phyloP scores from a whole-genome alignment of 2,797 vertebrate species.

The Notolabrus celidotus region DNA sequence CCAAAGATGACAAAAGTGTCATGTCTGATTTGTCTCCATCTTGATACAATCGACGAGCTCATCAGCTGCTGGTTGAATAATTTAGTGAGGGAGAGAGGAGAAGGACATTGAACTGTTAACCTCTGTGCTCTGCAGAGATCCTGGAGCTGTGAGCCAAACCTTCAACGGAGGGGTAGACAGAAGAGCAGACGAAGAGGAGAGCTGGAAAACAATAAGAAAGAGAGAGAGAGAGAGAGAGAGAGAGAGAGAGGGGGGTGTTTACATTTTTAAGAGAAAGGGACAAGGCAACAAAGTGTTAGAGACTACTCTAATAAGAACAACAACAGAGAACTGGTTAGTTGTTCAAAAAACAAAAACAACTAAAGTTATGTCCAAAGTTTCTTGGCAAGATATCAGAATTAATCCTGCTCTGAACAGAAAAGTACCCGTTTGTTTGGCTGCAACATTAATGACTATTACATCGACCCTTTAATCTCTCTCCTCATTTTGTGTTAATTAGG shows the following conservation, averaged over 20 bases:
- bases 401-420: neutral
- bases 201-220: neutral
- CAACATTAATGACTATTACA: neutral
- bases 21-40: slow-evolving; percentile 16
- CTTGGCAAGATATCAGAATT: neutral
- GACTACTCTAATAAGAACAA: neutral
- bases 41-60: slow-evolving; percentile 29
- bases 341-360: neutral
- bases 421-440: neutral
- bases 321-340: neutral
- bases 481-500: neutral
- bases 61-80: slow-evolving; percentile 43
- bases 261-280: too few species aligned
- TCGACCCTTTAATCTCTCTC: neutral
- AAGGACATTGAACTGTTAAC: slow-evolving; percentile 15
- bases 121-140: slow-evolving; percentile 32
- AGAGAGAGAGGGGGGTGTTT: neutral
- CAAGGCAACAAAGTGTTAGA: too few species aligned
- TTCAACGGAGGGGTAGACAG: neutral
- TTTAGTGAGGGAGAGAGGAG: slow-evolving; percentile 20
- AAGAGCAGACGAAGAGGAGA: neutral
- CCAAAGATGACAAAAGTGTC: slow-evolving; percentile 12
- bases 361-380: neutral
- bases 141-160: slow-evolving; percentile 13
- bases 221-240: neutral